Percentiles rank a stretch among this genome's conserved stretches.
These are phyloP conservation scores for Sebastes schlegelii DNA, from an alignment of 2,113 vertebrate genomes.

Conservation along the genomic window DNA sequence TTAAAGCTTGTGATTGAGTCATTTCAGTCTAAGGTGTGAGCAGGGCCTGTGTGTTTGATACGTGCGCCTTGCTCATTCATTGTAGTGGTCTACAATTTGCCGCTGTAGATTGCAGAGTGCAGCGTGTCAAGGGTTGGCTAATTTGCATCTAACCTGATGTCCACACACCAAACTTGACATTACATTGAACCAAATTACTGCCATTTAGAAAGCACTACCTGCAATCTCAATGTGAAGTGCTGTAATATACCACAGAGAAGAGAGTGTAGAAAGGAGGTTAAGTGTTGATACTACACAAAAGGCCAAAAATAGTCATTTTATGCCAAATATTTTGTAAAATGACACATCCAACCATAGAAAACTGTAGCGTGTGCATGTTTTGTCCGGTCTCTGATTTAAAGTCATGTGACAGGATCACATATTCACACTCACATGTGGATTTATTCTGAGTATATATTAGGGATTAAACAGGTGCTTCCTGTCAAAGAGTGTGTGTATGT, in stretches of 20 bases:
- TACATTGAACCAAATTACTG: slow-evolving; percentile 34
- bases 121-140: slow-evolving; percentile 33
- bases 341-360: not conserved
- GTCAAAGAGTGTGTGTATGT: not conserved
- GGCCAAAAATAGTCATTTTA: not conserved
- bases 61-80: slow-evolving; percentile 23
- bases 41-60: slow-evolving; percentile 32
- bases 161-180: slow-evolving; percentile 26
- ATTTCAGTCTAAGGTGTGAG: slow-evolving; percentile 22
- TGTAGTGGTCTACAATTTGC: slow-evolving; percentile 56
- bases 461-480: slow-evolving; percentile 12
- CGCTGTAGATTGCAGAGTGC: slow-evolving; percentile 43
- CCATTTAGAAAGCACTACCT: slow-evolving; percentile 35
- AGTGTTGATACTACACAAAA: not conserved
- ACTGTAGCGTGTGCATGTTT: slow-evolving; percentile 1
- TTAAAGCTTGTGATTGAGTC: slow-evolving; percentile 36
- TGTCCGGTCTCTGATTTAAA: slow-evolving; percentile 11
- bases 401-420: not conserved
- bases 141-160: slow-evolving; percentile 35
- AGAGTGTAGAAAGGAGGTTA: slow-evolving; percentile 21
- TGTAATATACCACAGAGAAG: slow-evolving; percentile 32
- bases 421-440: not conserved
- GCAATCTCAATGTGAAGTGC: slow-evolving; percentile 30
- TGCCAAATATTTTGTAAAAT: not conserved
- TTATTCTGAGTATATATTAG: not conserved